Evolutionary conservation across 2,113 vertebrate genomes (phyloP).

Genomic region (Laterallus jamaicensis): DNA sequence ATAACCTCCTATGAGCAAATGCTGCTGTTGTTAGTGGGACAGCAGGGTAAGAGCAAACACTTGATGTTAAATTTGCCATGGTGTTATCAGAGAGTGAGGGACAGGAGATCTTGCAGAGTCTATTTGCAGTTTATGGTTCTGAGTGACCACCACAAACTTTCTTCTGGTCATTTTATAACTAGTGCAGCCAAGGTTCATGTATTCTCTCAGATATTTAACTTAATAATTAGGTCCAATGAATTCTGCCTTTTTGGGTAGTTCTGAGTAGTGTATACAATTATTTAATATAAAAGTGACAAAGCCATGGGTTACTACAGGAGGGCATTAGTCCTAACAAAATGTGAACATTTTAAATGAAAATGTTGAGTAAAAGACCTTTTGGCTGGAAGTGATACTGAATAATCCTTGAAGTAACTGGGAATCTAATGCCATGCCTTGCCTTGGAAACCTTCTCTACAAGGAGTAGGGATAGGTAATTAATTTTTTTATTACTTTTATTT

Average conservation of each 20-base stretch:
- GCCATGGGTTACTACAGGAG: not conserved
- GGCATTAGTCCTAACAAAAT: not conserved
- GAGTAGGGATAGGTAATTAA: not conserved
- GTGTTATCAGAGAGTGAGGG: not conserved
- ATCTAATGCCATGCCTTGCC: not conserved
- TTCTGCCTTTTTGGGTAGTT: not conserved
- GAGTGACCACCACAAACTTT: not conserved
- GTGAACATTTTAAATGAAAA: not conserved
- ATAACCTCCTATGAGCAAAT: not conserved
- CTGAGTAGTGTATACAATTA: not conserved
- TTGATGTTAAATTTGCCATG: not conserved
- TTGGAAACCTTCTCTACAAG: not conserved
- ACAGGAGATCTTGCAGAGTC: not conserved
- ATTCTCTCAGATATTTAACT: not conserved
- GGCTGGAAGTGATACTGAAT: not conserved
- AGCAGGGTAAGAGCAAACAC: not conserved
- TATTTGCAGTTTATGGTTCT: not conserved
- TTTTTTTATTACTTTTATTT: not conserved
- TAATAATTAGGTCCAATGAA: not conserved
- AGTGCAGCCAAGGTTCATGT: fast-evolving
- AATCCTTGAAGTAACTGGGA: not conserved
- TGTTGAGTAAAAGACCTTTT: not conserved
- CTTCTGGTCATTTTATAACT: not conserved
- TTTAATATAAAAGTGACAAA: not conserved
- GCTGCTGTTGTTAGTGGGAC: not conserved